Base-by-base conservation (phyloP, 2,888 invertebrate species). In the Rhaphigaster nebulosa region DNA sequence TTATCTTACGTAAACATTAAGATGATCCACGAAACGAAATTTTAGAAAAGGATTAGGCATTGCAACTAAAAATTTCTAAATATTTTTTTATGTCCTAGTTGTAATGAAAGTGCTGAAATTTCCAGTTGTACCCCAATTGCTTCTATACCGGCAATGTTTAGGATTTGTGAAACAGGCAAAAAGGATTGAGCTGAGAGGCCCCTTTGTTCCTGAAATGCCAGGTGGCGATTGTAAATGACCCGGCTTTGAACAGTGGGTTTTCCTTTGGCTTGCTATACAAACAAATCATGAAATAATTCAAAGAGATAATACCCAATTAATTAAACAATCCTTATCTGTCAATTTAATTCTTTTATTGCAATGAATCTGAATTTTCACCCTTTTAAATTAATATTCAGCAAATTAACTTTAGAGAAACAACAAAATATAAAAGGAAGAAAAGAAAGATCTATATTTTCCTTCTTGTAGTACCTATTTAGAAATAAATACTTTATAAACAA, bases 181-280 rank as follows among this genome's bases (percentile, higher is more conserved):
- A 70, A 38, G 70, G 38, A 76, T 76, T 76, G 70, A 8, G 34
- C 38, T 76, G 70, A 8, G 34, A 8, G 6, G 23, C 12, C 1
- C 70, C 70, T 76, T 76, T 76, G 70, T 76, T 38, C 70, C 38
- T 38, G 34, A 76, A 65, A 76, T 76, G 38, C 38, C 70, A 76
- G 70, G 34, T 38, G 70, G 26, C 34, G 34, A 38, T 38, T 76
- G 34, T 76, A 76, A 76, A 76, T 76, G 70, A 76, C 12, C 70
- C 38, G 34, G 20, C 34, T 76, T 38, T 76, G 34, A 76, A 76
- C 34, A 76, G 20, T 20, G 70, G 70, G 12, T 0, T 38, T 38
- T 20, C 70, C 70, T 76, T 76, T 38, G 70, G 70, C 23, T 76
- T 23, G 70, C 6, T 70, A 34, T 70, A 34, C 20, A 76, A 76